A percentile compares a stretch with the other conserved stretches of the same genome.
phyloP scores from a whole-genome alignment of 1,140 invertebrate species.

The Drosophila novamexicana region DNA sequence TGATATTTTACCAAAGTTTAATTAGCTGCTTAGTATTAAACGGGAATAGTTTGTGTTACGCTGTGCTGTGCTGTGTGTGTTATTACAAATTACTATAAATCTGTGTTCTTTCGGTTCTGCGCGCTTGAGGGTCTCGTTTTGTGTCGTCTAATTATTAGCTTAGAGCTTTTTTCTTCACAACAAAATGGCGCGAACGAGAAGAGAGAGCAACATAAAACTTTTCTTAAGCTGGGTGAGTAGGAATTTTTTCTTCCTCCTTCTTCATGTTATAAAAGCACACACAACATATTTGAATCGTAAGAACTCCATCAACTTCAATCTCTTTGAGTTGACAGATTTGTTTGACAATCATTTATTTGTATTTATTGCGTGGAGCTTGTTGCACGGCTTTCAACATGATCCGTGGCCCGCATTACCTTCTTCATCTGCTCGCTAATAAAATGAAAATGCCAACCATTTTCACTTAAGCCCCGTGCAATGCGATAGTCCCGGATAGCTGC shows the following conservation, averaged over 20 bases:
- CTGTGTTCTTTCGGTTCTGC: no score
- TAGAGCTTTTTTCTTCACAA: no score
- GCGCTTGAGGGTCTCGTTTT: no score
- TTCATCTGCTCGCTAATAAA: slow-evolving; percentile 55
- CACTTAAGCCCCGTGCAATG: slow-evolving; percentile 64
- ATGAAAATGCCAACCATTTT: slow-evolving; percentile 77
- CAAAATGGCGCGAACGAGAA: no score
- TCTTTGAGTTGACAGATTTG: slow-evolving; percentile 26
- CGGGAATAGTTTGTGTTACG: no score
- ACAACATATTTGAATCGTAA: slow-evolving; percentile 4
- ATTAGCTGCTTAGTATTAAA: no score
- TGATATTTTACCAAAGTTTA: no score
- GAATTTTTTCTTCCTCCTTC: neutral
- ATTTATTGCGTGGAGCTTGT: slow-evolving; percentile 21
- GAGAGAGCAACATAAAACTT: no score
- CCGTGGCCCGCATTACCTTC: slow-evolving; percentile 31
- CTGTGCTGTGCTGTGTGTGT: no score
- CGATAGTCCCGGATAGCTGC: slow-evolving; percentile 49
- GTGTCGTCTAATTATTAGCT: no score
- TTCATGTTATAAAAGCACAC: neutral
- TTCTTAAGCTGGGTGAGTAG: no score
- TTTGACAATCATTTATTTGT: slow-evolving; percentile 35
- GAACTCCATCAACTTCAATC: slow-evolving; percentile 5
- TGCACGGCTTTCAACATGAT: slow-evolving; percentile 45
- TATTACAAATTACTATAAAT: no score